Conservation (phyloP, 2,888 invertebrate species). For the Latheticus oryzae region DNA sequence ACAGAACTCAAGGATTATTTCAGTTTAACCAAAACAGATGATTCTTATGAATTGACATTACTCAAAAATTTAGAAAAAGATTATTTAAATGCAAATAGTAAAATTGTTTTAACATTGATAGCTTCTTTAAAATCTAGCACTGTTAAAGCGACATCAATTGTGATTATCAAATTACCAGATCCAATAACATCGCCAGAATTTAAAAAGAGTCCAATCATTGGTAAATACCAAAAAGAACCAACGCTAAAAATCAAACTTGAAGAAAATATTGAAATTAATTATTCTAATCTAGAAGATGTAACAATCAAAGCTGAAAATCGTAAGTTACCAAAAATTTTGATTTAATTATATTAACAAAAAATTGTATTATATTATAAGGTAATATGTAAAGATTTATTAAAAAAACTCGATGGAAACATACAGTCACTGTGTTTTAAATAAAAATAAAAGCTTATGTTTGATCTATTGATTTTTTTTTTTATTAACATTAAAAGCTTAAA, state of each 20-base stretch:
- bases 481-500: too few species aligned
- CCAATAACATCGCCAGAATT: constrained; percentile 32
- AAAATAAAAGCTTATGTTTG: too few species aligned
- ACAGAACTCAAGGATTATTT: constrained; percentile 44
- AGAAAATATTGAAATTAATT: constrained; percentile 25
- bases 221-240: constrained; percentile 31
- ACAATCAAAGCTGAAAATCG: constrained; percentile 20
- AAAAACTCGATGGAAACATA: too few species aligned
- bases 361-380: too few species aligned
- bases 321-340: constrained; percentile 37
- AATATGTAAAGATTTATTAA: too few species aligned
- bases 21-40: constrained; percentile 8
- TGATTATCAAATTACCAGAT: constrained; percentile 42
- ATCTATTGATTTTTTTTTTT: too few species aligned
- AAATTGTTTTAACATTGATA: constrained; percentile 40
- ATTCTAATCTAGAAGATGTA: constrained; percentile 7
- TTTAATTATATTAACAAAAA: background rate
- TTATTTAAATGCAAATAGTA: constrained; percentile 40
- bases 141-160: constrained; percentile 25
- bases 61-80: constrained; percentile 19
- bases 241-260: constrained; percentile 16
- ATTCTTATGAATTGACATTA: constrained; percentile 39
- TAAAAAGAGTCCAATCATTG: constrained; percentile 31
- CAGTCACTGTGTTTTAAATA: too few species aligned
- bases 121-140: constrained; percentile 38